A percentile compares a stretch with the other conserved stretches of the same genome.
phyloP scores from a whole-genome alignment of 2,888 invertebrate species.

The Nemotelus pantherinus region DNA sequence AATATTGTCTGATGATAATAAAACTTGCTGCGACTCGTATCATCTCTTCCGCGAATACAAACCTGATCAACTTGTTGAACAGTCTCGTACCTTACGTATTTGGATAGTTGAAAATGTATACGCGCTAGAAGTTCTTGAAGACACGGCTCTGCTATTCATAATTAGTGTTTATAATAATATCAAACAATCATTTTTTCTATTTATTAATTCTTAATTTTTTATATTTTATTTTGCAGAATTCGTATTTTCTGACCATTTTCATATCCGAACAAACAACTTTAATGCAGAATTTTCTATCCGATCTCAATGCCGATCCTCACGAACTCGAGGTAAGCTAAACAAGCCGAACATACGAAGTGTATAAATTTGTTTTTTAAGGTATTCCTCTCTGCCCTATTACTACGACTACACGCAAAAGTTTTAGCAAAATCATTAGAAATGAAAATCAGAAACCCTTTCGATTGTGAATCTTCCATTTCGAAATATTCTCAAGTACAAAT shows the following conservation, averaged over 20 bases:
- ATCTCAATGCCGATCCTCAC: background rate
- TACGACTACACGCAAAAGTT: slow-evolving; percentile 1
- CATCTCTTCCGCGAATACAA: too few species aligned
- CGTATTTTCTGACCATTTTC: slow-evolving; percentile 21
- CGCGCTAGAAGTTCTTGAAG: too few species aligned
- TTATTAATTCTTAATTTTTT: too few species aligned
- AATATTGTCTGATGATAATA: too few species aligned
- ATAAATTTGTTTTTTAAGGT: slow-evolving; percentile 12
- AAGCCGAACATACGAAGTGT: background rate
- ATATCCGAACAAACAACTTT: slow-evolving; percentile 12
- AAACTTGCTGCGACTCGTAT: too few species aligned
- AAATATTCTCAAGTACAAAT: background rate
- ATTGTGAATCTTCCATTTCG: background rate
- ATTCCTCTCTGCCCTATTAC: background rate
- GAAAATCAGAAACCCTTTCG: background rate
- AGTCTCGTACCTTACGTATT: too few species aligned
- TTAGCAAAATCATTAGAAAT: background rate
- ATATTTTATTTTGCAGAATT: slow-evolving; percentile 12
- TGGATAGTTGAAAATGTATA: too few species aligned
- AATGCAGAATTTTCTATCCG: background rate
- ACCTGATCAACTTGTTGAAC: too few species aligned
- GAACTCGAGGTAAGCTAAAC: slow-evolving; percentile 23
- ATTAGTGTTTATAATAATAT: too few species aligned
- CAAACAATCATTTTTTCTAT: too few species aligned
- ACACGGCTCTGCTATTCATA: too few species aligned